Conservation (phyloP, 2,797 vertebrate species). For the Oreochromis grahami region DNA sequence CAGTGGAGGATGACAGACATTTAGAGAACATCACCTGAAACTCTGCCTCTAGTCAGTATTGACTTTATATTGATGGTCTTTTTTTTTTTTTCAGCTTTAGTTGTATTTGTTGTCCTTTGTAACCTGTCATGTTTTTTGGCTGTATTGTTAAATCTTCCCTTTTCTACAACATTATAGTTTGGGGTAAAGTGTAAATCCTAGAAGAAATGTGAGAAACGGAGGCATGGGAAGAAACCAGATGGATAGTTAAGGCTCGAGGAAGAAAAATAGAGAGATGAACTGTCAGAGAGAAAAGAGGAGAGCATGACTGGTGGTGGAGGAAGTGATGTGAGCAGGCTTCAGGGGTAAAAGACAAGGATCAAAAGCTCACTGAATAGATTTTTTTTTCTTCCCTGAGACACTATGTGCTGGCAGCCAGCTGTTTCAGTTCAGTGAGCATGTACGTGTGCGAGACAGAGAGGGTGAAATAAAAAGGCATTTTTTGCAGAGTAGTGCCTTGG, state of each 20-base stretch:
- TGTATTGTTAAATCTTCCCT: neutral
- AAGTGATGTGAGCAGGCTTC: conserved; percentile 34
- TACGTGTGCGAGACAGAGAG: neutral
- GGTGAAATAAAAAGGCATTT: neutral
- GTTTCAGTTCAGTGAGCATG: conserved; percentile 29
- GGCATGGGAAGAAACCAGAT: neutral
- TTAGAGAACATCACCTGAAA: conserved; percentile 27
- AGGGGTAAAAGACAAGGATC: conserved; percentile 43
- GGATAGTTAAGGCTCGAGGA: neutral
- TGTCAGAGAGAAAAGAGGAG: neutral
- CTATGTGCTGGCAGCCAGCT: conserved; percentile 23
- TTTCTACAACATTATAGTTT: neutral
- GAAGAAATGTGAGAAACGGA: neutral
- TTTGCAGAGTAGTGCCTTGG: neutral
- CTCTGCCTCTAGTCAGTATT: neutral
- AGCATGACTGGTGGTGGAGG: conserved; percentile 9
- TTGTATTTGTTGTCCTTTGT: neutral
- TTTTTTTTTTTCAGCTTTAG: neutral
- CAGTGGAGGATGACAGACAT: neutral
- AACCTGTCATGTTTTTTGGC: neutral
- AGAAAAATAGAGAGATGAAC: neutral
- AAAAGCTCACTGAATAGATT: conserved; percentile 24
- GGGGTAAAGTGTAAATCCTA: neutral
- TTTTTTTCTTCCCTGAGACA: conserved; percentile 23
- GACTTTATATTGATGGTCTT: neutral